These are phyloP conservation scores for Umimayanthus kanabou DNA, from an alignment of 92 coral and sea anemone genomes.

Conservation along the genomic window DNA sequence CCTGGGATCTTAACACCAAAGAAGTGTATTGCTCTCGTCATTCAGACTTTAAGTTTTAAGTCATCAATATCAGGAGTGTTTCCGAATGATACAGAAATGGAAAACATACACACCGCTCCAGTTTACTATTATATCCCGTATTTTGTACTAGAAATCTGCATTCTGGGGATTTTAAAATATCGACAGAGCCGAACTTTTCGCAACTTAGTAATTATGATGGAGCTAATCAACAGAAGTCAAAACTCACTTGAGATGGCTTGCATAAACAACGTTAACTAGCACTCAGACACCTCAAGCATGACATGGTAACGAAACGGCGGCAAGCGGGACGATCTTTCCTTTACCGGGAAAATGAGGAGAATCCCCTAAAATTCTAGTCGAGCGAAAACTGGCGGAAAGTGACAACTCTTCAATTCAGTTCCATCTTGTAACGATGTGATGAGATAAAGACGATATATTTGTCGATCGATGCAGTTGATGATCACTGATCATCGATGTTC, in stretches of 20 bases:
- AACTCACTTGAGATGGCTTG: not conserved
- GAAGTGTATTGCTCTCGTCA: not conserved
- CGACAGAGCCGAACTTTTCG: not conserved
- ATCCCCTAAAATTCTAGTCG: not conserved
- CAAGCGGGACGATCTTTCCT: not conserved
- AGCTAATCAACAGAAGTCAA: not conserved
- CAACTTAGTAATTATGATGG: not conserved
- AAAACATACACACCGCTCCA: not conserved
- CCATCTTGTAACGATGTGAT: not conserved
- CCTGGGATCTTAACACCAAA: not conserved
- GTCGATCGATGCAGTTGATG: not conserved
- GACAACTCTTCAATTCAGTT: not conserved
- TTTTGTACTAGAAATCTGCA: not conserved
- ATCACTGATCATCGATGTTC: not conserved
- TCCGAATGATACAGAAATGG: not conserved
- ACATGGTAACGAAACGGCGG: not conserved
- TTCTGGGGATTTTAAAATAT: too few relatives aligned
- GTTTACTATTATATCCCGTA: not conserved
- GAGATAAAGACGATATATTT: too few relatives aligned
- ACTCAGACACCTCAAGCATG: not conserved
- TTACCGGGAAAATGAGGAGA: not conserved
- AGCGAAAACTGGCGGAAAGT: not conserved
- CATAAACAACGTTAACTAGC: not conserved
- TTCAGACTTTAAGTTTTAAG: not conserved
- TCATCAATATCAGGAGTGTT: not conserved